Base-by-base conservation (phyloP, 2,888 invertebrate genomes). In the Chrysomela aeneicollis region DNA sequence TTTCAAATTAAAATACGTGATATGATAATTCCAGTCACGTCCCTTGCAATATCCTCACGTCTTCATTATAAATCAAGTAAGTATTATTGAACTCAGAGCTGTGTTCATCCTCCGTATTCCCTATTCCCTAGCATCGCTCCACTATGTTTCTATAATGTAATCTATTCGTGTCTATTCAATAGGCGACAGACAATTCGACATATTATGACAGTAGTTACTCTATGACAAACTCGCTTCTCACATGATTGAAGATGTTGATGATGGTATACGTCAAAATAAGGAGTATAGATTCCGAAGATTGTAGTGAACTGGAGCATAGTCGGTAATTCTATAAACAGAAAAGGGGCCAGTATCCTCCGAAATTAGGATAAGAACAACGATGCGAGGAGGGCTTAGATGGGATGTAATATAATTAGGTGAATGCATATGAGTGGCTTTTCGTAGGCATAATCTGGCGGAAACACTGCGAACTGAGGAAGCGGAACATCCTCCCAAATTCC, bases 401-500 rank as follows among this genome's bases (percentile, higher is more conserved):
- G 69, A 35, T 35, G 26, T 71, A 72, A 71, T 67, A 68, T 71
- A 72, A 74, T 73, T 73, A 72, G 64, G 68, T 70, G 68, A 70
- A 71, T 71, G 73, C 71, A 71, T 74, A 67, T 69, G 61, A 65
- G 69, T 62, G 64, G 69, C 67, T 73, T 73, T 35, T 73, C 68
- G 71, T 70, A 72, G 71, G 73, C 73, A 72, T 74, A 74, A 73
- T 74, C 72, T 73, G 70, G 61, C 70, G 74, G 74, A 74, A 72
- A 72, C 71, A 69, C 73, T 69, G 71, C 70, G 67, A 70, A 71
- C 71, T 69, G 71, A 74, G 74, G 74, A 74, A 74, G 70, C 74
- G 72, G 74, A 74, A 74, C 71, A 74, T 74, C 73, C 74, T 73
- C 72, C 73, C 71, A 71, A 68, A 74, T 67, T 74, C 73, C 73